Evolutionary conservation across 2,888 invertebrate genomes (phyloP).

Genomic region (Eristalis pertinax): DNA sequence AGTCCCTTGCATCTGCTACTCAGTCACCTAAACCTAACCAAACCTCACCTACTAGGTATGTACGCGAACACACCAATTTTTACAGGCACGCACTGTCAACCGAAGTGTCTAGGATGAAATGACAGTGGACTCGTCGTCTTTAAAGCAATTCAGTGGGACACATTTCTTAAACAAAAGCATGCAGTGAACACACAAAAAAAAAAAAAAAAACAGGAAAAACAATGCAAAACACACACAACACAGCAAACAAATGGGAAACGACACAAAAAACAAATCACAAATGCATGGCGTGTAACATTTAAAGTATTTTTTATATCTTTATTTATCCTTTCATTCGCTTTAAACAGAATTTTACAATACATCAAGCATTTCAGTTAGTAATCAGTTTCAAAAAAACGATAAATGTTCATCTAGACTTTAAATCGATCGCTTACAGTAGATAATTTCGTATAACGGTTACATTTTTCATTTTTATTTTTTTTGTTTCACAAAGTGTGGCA

Average conservation of each 20-base stretch:
- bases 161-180: neutral
- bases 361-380: constrained; percentile 25
- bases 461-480: constrained; percentile 47
- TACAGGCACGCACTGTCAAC: neutral
- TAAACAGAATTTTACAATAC: constrained; percentile 24
- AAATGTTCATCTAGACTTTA: constrained; percentile 11
- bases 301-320: constrained; percentile 54
- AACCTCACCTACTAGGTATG: no score
- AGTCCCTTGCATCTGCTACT: no score
- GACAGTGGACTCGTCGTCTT: no score
- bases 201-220: neutral
- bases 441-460: constrained; percentile 26
- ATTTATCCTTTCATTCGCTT: constrained; percentile 48
- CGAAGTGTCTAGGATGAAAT: neutral
- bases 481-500: no score
- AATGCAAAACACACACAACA: neutral
- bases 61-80: neutral
- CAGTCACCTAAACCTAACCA: no score
- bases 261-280: constrained; percentile 12
- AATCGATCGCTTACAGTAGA: constrained; percentile 28
- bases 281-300: constrained; percentile 45
- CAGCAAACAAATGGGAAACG: neutral
- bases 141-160: no score
- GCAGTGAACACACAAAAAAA: neutral
- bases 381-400: neutral